Evolutionary conservation across 2,888 invertebrate genomes (phyloP), one percentile per base, ranked within the genome.

Genomic region (Aethes cnicana): DNA sequence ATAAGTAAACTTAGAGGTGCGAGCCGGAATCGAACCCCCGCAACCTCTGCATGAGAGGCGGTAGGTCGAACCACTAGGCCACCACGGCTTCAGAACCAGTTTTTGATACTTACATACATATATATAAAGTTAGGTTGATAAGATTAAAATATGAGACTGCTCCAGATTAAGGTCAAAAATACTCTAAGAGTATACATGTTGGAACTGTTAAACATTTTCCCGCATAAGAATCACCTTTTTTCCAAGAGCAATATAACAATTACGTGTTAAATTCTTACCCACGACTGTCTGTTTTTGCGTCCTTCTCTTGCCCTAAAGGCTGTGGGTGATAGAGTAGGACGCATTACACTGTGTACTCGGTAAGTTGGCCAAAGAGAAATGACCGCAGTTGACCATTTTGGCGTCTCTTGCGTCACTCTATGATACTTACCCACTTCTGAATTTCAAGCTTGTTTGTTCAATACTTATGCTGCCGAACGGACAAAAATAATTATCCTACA

Each of bases 321-420:
- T 12, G 4, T 14, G 9, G n/a, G 16, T 16, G 50, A 1, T 8
- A 37, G 25, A 50, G n/a, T 28, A 17, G 36, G 43, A 50, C 42
- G 26, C 9, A 48, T 20, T 43, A 21, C 35, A 35, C 33, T 26
- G 41, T 26, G 35, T 71, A 69, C 66, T 69, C 72, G 73, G 79
- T 85, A 89, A 86, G 87, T 89, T 85, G 87, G 88, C 80, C 88
- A 88, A 85, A 88, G 88, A 76, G 88, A 88, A 88, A 87, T 88
- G 88, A 87, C 88, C 88, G 84, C 79, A 44, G 81, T 58, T 81
- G 86, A 84, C 85, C 84, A 85, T 84, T 86, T 86, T 72, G 80
- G 78, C 70, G 69, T 50, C n/a, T 36, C 77, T 88, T 87, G 84
- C 87, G 84, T 88, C 88, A 87, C 76, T 75, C 72, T 59, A 53